Evolutionary conservation across 2,113 vertebrate genomes (phyloP).

Genomic region (Petromus typicus): DNA sequence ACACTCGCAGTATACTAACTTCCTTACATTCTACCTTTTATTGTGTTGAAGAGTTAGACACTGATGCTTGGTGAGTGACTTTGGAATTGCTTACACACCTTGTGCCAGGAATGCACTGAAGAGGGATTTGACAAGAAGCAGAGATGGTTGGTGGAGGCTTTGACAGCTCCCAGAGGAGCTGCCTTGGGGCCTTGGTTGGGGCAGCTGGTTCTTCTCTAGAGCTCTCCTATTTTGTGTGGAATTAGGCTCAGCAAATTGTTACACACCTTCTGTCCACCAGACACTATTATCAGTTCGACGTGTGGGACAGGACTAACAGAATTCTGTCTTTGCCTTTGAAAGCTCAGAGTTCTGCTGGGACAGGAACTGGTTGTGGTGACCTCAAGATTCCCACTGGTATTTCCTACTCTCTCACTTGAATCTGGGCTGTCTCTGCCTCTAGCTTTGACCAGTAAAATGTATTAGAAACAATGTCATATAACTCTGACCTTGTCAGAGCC

Average conservation of each 20-base stretch:
- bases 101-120: constrained; percentile 59
- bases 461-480: background rate
- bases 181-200: constrained; percentile 40
- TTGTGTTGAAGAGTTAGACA: background rate
- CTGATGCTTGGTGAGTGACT: constrained; percentile 40
- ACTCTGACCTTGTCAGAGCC: background rate
- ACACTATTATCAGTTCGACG: background rate
- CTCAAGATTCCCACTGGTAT: background rate
- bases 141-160: constrained; percentile 53
- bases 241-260: constrained; percentile 30
- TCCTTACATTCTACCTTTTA: constrained; percentile 29
- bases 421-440: background rate
- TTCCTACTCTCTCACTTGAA: background rate
- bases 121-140: constrained; percentile 69
- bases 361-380: background rate
- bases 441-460: background rate
- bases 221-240: constrained; percentile 20
- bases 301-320: background rate
- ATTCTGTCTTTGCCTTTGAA: background rate
- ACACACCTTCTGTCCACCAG: background rate
- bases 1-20: background rate
- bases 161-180: constrained; percentile 39
- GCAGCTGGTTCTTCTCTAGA: background rate
- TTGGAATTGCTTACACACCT: constrained; percentile 46
- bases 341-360: background rate